Percentiles rank a stretch among this genome's conserved stretches.
Evolutionary conservation across 2,888 invertebrate genomes (phyloP).

Genomic region (Petrolisthes cinctipes): DNA sequence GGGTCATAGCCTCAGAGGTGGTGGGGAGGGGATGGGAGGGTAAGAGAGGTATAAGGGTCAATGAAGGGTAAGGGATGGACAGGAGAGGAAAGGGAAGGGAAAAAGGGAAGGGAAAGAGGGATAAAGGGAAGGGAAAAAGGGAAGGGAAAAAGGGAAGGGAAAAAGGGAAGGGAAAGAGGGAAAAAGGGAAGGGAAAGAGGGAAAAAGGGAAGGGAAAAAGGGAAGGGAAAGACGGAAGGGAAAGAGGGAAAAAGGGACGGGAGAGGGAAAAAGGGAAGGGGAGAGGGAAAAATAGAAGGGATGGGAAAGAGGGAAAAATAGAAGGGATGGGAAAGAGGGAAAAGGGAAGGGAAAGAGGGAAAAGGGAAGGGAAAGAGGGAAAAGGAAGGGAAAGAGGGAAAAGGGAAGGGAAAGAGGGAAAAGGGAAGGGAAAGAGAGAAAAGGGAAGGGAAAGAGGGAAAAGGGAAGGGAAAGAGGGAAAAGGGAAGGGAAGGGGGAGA

Average conservation of each 20-base stretch:
- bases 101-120: background rate
- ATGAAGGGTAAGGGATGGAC: background rate
- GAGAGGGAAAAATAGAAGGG: background rate
- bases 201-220: background rate
- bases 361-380: background rate
- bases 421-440: background rate
- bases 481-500: background rate
- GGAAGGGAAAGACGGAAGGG: constrained; percentile 28
- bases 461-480: background rate
- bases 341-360: background rate
- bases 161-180: constrained; percentile 12
- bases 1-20: no score
- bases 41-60: background rate
- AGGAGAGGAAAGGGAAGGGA: background rate
- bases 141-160: constrained; percentile 20
- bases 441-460: background rate
- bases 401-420: constrained; percentile 12
- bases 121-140: background rate
- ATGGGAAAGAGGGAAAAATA: constrained; percentile 1
- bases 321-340: constrained; percentile 15
- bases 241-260: background rate
- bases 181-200: background rate
- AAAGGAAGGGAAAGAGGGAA: background rate
- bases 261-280: background rate
- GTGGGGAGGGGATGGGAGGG: background rate